These are phyloP conservation scores for Acanthoscelides obtectus DNA, from an alignment of 2,888 invertebrate genomes.

Conservation along the genomic window DNA sequence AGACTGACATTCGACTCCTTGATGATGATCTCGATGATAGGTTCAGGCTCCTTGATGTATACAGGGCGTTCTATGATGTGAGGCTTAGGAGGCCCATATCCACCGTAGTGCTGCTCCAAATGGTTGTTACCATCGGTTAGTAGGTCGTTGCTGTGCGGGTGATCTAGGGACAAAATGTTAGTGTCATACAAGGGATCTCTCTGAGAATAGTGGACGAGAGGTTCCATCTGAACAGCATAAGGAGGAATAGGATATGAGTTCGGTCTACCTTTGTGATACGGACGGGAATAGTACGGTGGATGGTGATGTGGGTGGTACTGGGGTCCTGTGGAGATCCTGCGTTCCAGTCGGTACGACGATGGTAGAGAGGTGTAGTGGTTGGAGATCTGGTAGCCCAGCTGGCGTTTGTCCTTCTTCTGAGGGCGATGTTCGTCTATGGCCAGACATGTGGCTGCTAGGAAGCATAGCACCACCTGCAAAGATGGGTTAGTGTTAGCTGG, in stretches of 20 bases:
- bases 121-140: conserved; percentile 47
- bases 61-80: conserved; percentile 43
- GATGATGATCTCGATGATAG: conserved; percentile 88
- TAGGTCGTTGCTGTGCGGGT: conserved; percentile 47
- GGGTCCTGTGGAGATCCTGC: conserved; percentile 53
- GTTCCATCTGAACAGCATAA: conserved; percentile 78
- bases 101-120: conserved; percentile 42
- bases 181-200: conserved; percentile 71
- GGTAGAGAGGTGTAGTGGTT: conserved; percentile 53
- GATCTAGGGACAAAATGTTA: conserved; percentile 41
- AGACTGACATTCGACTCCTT: conserved; percentile 82
- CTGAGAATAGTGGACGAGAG: conserved; percentile 73
- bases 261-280: conserved; percentile 42
- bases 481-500: conserved; percentile 23
- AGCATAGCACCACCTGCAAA: conserved; percentile 55
- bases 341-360: conserved; percentile 51
- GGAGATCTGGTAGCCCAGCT: conserved; percentile 57
- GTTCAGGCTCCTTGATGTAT: conserved; percentile 73
- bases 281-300: conserved; percentile 39
- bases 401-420: conserved; percentile 52
- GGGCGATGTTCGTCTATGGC: conserved; percentile 45
- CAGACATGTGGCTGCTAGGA: conserved; percentile 53
- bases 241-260: conserved; percentile 56
- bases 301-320: conserved; percentile 35
- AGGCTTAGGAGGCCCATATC: conserved; percentile 44